These are phyloP conservation scores for Gobionotothen gibberifrons DNA, from an alignment of 2,797 vertebrate genomes.

Conservation along the genomic window DNA sequence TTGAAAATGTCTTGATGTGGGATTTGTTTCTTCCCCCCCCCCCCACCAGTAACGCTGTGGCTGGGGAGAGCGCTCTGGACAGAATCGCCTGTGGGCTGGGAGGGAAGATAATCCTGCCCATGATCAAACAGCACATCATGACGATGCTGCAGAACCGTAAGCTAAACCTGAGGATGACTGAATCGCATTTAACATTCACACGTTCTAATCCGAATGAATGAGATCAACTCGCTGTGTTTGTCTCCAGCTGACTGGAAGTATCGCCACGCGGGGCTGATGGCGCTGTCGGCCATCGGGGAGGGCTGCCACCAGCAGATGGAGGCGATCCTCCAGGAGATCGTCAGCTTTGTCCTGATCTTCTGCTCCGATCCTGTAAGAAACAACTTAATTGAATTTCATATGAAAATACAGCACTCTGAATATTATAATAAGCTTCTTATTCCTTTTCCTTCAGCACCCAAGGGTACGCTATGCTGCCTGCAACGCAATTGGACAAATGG, in stretches of 20 bases:
- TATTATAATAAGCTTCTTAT: background rate
- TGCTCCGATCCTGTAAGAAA: constrained; percentile 94
- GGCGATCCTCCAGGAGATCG: constrained; percentile 96
- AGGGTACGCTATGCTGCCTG: constrained; percentile 98
- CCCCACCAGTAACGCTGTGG: constrained; percentile 90
- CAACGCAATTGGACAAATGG: constrained; percentile 98
- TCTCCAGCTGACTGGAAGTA: constrained; percentile 96
- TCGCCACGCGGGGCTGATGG: constrained; percentile 97
- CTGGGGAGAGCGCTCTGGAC: constrained; percentile 97
- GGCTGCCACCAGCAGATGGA: constrained; percentile 99
- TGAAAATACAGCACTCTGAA: too few species aligned
- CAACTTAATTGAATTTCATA: fast-evolving
- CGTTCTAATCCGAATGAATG: too few species aligned
- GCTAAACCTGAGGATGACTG: constrained; percentile 44
- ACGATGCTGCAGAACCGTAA: constrained; percentile 98
- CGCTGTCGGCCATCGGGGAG: constrained; percentile 96
- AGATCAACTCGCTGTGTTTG: background rate
- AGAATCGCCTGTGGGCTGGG: constrained; percentile 97
- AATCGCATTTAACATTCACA: too few species aligned
- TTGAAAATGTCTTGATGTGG: background rate
- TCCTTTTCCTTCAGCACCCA: constrained; percentile 87
- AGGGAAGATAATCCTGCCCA: constrained; percentile 96
- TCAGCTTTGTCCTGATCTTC: constrained; percentile 95
- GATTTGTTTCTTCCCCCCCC: background rate
- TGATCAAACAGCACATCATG: constrained; percentile 99